These are phyloP conservation scores for Gryllus longicercus DNA, from an alignment of 2,888 invertebrate species.

Conservation along the genomic window DNA sequence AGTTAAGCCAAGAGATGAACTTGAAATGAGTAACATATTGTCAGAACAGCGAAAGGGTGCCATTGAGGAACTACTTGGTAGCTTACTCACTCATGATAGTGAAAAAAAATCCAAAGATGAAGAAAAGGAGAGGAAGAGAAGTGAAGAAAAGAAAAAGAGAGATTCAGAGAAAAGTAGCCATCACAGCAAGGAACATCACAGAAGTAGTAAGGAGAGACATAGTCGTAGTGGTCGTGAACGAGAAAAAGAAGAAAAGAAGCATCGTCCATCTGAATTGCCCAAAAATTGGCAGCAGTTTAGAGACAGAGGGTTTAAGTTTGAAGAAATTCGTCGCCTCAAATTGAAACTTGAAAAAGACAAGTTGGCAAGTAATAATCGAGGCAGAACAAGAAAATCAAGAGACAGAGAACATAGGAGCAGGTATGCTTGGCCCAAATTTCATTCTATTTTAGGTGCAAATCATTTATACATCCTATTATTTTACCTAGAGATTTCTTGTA, in stretches of 20 bases:
- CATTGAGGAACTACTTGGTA: slow-evolving; percentile 28
- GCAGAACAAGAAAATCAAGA: background rate
- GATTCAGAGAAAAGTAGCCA: slow-evolving; percentile 27
- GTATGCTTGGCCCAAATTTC: background rate
- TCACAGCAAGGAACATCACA: slow-evolving; percentile 21
- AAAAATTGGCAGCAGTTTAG: slow-evolving; percentile 33
- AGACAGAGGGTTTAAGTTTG: slow-evolving; percentile 30
- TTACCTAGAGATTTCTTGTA: too few species aligned
- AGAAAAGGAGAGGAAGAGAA: slow-evolving; percentile 19
- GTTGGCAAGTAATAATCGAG: background rate
- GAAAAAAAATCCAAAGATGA: slow-evolving; percentile 19
- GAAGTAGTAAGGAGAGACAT: slow-evolving; percentile 32
- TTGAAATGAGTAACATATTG: slow-evolving; percentile 12
- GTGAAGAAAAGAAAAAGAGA: slow-evolving; percentile 20
- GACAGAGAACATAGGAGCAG: background rate
- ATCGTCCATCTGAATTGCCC: slow-evolving; percentile 31
- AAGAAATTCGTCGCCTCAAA: slow-evolving; percentile 34
- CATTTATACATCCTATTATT: too few species aligned
- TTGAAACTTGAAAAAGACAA: slow-evolving; percentile 27
- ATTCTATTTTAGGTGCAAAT: too few species aligned
- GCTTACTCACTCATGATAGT: slow-evolving; percentile 23
- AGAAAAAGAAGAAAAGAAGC: slow-evolving; percentile 26
- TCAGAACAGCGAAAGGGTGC: slow-evolving; percentile 30
- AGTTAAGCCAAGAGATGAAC: slow-evolving; percentile 25
- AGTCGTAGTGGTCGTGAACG: slow-evolving; percentile 28